Conservation (phyloP, 2,797 vertebrate genomes). For the Coregonus sp. region DNA sequence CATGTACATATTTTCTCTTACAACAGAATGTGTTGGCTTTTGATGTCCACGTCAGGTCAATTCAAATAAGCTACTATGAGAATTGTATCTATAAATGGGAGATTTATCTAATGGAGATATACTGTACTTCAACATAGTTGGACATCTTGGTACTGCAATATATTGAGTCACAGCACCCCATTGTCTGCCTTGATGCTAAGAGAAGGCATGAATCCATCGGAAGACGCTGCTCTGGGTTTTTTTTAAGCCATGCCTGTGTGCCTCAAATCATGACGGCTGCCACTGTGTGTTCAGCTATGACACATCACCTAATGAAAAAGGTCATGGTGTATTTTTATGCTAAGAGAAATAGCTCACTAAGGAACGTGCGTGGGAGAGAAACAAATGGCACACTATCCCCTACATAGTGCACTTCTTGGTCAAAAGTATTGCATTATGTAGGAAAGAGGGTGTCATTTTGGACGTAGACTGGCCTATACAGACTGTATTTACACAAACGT, state of each 20-base stretch:
- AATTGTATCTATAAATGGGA: not conserved
- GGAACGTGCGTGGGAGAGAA: conserved; percentile 1
- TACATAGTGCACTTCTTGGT: too few relatives aligned
- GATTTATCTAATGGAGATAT: not conserved
- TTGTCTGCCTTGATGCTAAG: not conserved
- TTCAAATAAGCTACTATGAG: not conserved
- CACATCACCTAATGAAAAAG: conserved; percentile 51
- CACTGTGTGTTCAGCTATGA: conserved; percentile 45
- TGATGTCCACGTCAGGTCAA: not conserved
- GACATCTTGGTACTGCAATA: not conserved
- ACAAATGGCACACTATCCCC: not conserved
- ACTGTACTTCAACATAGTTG: not conserved
- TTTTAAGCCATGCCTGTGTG: conserved; percentile 38
- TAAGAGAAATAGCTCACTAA: conserved; percentile 39
- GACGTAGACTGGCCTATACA: too few relatives aligned
- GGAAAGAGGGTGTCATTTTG: too few relatives aligned
- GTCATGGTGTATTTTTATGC: conserved; percentile 54
- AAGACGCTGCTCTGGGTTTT: conserved; percentile 34
- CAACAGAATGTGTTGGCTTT: not conserved
- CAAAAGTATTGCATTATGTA: too few relatives aligned
- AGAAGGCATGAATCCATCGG: not conserved
- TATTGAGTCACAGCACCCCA: not conserved
- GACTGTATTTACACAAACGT: too few relatives aligned
- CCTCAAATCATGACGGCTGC: conserved; percentile 30
- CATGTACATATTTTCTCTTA: not conserved